Percentiles rank a stretch among this genome's conserved stretches.
These are phyloP conservation scores for Macrotus californicus DNA, from an alignment of 2,113 vertebrate species.

Conservation along the genomic window DNA sequence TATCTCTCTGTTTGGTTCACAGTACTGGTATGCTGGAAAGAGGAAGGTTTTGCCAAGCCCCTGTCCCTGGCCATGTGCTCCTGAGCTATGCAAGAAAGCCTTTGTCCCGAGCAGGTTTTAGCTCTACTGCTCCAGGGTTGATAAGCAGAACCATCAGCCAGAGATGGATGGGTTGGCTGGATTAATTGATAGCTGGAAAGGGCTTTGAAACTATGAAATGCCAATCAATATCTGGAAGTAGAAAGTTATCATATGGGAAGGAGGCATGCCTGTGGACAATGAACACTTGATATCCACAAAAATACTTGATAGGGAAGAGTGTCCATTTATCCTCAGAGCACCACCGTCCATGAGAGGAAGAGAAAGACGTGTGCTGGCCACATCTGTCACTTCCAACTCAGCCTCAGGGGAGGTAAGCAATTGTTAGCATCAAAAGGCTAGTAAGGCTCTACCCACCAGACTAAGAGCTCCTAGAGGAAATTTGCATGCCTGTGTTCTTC, in stretches of 20 bases:
- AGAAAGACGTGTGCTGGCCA: neutral
- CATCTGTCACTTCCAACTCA: neutral
- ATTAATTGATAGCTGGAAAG: neutral
- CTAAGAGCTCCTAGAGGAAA: neutral
- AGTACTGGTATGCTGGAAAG: neutral
- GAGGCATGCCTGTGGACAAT: neutral
- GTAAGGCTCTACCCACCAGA: neutral
- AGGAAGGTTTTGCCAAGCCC: accelerated
- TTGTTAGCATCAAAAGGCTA: neutral
- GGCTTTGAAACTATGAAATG: neutral
- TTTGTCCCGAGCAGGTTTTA: neutral
- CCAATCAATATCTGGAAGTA: neutral
- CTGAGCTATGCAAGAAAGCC: neutral
- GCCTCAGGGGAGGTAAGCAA: neutral
- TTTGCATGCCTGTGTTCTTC: neutral
- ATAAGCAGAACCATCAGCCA: neutral
- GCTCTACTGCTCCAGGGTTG: neutral
- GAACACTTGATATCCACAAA: neutral
- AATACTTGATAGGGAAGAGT: neutral
- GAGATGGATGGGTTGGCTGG: neutral
- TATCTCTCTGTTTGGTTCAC: neutral
- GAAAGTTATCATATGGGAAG: neutral
- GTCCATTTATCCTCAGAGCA: neutral
- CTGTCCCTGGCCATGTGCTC: neutral
- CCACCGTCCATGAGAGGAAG: neutral